phyloP scores from a whole-genome alignment of 2,797 vertebrate species.

The Nothura maculosa region DNA sequence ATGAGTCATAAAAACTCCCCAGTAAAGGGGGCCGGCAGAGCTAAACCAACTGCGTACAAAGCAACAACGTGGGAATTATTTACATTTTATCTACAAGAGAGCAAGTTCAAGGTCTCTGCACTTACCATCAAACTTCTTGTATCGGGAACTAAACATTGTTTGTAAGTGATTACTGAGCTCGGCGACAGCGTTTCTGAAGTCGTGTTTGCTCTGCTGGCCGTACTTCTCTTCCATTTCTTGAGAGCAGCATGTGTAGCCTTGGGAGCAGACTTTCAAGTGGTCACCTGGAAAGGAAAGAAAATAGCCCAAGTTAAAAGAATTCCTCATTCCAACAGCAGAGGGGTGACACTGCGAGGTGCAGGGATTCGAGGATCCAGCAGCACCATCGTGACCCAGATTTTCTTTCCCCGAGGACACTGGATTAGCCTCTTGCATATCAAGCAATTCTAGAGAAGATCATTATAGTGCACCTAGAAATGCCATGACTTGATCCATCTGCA shows the following conservation, averaged over 20 bases:
- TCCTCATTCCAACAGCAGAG: background rate
- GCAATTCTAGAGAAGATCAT: background rate
- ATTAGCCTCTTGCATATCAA: background rate
- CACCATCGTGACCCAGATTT: background rate
- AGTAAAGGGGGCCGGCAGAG: background rate
- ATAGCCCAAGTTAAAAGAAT: background rate
- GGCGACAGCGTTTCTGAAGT: constrained; percentile 90
- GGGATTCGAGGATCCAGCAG: background rate
- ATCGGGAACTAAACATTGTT: constrained; percentile 90
- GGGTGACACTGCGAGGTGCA: fast-evolving
- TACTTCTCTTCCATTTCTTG: constrained; percentile 97
- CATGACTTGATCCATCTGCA: background rate
- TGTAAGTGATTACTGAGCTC: constrained; percentile 91
- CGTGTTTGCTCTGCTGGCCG: constrained; percentile 91
- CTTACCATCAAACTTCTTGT: constrained; percentile 97
- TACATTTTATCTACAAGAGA: background rate
- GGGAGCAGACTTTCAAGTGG: constrained; percentile 93
- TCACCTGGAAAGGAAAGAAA: constrained; percentile 85
- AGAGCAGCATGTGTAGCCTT: constrained; percentile 95
- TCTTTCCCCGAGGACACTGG: fast-evolving
- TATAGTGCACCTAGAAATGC: background rate
- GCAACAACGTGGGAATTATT: background rate
- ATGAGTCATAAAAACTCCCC: constrained; percentile 28
- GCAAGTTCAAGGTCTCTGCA: background rate
- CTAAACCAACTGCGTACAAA: background rate